Evolutionary conservation across 2,113 vertebrate species (phyloP).

Genomic region (Zosterops hypoxanthus): DNA sequence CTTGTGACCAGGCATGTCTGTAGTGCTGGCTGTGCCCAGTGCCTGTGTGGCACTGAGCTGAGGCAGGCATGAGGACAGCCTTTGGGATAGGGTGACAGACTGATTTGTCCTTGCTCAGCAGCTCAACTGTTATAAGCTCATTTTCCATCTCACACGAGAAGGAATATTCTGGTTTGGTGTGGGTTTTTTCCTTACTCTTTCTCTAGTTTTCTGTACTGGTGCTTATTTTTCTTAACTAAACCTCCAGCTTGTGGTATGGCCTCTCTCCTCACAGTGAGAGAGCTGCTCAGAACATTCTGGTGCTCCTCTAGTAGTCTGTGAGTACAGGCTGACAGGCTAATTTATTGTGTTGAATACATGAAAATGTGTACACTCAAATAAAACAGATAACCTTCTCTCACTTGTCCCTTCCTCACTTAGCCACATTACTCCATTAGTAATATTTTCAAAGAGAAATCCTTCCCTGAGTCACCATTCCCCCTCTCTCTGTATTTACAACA

Average conservation of each 20-base stretch:
- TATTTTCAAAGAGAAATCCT: background rate
- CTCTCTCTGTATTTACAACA: background rate
- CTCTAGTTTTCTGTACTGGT: background rate
- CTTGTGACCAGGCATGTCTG: background rate
- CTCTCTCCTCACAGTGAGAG: background rate
- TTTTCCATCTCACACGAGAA: background rate
- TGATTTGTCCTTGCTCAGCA: background rate
- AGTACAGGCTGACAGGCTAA: background rate
- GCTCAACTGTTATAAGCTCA: accelerated
- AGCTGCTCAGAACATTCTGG: background rate
- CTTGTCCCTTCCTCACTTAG: background rate
- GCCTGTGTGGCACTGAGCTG: background rate
- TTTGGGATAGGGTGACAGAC: background rate
- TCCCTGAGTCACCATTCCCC: background rate
- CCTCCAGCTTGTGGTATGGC: background rate
- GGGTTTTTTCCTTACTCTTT: background rate
- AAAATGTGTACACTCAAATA: background rate
- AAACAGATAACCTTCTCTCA: background rate
- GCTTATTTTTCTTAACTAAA: background rate
- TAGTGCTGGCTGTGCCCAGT: background rate
- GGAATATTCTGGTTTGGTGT: background rate
- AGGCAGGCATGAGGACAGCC: background rate
- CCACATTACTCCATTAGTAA: background rate
- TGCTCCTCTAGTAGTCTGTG: background rate
- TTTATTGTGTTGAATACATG: background rate